phyloP scores from a whole-genome alignment of 2,888 invertebrate species.

The Chalcis sispes region DNA sequence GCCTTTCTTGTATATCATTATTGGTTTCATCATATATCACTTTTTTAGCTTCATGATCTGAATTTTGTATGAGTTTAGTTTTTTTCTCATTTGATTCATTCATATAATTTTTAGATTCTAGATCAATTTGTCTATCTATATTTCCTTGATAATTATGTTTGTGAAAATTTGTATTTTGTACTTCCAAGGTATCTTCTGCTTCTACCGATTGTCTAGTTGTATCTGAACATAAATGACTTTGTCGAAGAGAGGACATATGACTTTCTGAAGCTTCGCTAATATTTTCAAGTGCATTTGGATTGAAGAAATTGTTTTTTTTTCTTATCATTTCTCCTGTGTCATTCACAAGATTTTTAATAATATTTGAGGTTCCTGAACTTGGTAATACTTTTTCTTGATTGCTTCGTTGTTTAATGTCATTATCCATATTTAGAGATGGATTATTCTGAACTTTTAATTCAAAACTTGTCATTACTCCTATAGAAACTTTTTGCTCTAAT shows the following conservation, averaged over 20 bases:
- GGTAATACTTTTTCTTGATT: constrained; percentile 51
- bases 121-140: constrained; percentile 12
- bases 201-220: constrained; percentile 50
- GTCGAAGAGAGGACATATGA: constrained; percentile 70
- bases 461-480: constrained; percentile 85
- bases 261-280: constrained; percentile 73
- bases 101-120: constrained; percentile 11
- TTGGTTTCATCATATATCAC: constrained; percentile 21
- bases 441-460: constrained; percentile 78
- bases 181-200: constrained; percentile 32
- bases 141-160: constrained; percentile 23
- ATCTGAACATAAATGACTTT: constrained; percentile 65
- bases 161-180: constrained; percentile 35
- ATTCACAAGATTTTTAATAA: constrained; percentile 54
- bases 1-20: constrained; percentile 18
- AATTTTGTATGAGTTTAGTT: background rate
- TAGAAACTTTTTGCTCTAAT: constrained; percentile 80
- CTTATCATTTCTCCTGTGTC: constrained; percentile 55
- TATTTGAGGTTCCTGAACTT: constrained; percentile 43
- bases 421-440: constrained; percentile 63
- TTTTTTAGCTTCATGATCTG: constrained; percentile 38
- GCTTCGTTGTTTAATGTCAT: constrained; percentile 57
- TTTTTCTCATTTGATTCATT: constrained; percentile 17
- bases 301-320: constrained; percentile 63
- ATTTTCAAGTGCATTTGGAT: constrained; percentile 69